A percentile compares a stretch with the other conserved stretches of the same genome.
These are phyloP conservation scores for Caligus rogercresseyi DNA, from an alignment of 1,140 invertebrate species.

Conservation along the genomic window DNA sequence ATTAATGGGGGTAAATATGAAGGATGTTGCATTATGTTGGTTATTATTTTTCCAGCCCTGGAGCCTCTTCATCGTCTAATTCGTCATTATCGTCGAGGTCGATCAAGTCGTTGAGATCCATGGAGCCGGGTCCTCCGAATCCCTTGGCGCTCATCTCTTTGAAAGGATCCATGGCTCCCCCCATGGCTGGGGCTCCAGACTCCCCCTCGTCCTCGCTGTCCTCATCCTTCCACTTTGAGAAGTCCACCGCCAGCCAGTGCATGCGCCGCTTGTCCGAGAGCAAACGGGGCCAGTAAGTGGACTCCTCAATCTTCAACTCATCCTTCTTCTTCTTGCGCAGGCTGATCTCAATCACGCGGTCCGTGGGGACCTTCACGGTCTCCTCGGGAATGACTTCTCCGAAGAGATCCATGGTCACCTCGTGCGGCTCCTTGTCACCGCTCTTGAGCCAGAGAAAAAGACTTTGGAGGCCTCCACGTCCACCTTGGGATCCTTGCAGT, in stretches of 20 bases:
- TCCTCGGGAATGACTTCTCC: slow-evolving; percentile 61
- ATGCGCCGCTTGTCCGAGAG: slow-evolving; percentile 71
- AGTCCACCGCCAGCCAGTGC: slow-evolving; percentile 93
- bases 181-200: slow-evolving; percentile 16
- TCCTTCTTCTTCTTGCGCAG: slow-evolving; percentile 45
- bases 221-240: slow-evolving; percentile 92
- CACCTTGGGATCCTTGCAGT: slow-evolving; percentile 67
- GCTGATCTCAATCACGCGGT: slow-evolving; percentile 55
- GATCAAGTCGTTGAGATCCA: too few relatives aligned
- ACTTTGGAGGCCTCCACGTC: slow-evolving; percentile 58
- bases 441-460: slow-evolving; percentile 68
- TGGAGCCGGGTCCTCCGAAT: too few relatives aligned
- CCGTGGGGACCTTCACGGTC: slow-evolving; percentile 38
- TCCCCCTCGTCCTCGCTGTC: slow-evolving; percentile 49
- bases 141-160: too few relatives aligned
- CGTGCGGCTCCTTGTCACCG: slow-evolving; percentile 63
- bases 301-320: too few relatives aligned
- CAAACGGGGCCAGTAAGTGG: slow-evolving; percentile 67
- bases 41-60: too few relatives aligned
- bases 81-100: too few relatives aligned
- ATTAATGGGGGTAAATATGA: too few relatives aligned
- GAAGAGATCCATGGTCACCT: slow-evolving; percentile 62
- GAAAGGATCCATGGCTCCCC: background rate
- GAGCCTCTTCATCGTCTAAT: too few relatives aligned
- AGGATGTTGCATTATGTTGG: too few relatives aligned